A percentile compares a stretch with the other conserved stretches of the same genome.
Evolutionary conservation across 2,888 invertebrate species (phyloP).

Genomic region (Sarcophaga caerulescens): DNA sequence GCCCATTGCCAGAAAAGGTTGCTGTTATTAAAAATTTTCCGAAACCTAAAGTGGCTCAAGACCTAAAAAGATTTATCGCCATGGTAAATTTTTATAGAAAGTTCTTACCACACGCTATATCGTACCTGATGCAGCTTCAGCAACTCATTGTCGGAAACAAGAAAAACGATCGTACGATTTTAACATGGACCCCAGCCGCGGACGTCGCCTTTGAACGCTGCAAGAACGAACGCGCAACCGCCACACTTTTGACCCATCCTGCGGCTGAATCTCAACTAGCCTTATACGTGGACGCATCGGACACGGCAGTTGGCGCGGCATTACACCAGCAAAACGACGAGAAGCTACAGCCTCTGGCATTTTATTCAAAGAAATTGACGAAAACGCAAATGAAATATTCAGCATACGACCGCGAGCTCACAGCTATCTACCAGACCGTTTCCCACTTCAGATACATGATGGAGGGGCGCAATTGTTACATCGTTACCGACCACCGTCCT

Average conservation of each 20-base stretch:
- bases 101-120: slow-evolving; percentile 43
- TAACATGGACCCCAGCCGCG: slow-evolving; percentile 42
- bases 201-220: slow-evolving; percentile 41
- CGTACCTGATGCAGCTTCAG: slow-evolving; percentile 41
- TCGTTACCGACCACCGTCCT: background rate
- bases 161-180: background rate
- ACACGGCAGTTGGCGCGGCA: background rate
- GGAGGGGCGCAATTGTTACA: background rate
- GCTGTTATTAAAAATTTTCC: slow-evolving; percentile 32
- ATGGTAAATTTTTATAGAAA: slow-evolving; percentile 64
- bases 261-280: slow-evolving; percentile 22
- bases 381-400: too few relatives aligned
- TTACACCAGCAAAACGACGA: slow-evolving; percentile 53
- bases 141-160: too few relatives aligned
- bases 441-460: background rate
- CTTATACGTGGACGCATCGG: slow-evolving; percentile 55
- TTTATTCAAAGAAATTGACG: too few relatives aligned
- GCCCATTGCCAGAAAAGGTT: slow-evolving; percentile 53
- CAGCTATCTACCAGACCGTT: slow-evolving; percentile 6
- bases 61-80: too few relatives aligned
- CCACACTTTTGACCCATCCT: slow-evolving; percentile 46
- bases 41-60: too few relatives aligned
- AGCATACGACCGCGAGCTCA: slow-evolving; percentile 1
- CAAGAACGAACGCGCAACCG: slow-evolving; percentile 44
- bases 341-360: slow-evolving; percentile 48